Base-by-base conservation (phyloP, 2,888 invertebrate species). In the Diachrysia chrysitis region DNA sequence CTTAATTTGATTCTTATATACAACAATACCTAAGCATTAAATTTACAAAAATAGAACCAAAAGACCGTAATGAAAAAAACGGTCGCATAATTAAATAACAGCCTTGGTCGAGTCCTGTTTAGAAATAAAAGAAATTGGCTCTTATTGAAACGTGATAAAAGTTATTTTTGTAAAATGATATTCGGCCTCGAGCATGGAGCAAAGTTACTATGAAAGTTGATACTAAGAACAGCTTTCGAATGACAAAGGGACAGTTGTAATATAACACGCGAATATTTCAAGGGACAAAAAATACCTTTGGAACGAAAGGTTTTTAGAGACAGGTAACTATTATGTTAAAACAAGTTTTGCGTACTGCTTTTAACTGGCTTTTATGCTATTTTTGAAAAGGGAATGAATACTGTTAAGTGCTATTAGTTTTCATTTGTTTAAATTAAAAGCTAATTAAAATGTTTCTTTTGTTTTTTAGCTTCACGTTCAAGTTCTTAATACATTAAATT, bases 161-260 rank as follows among this genome's bases (percentile, higher is more conserved):
- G 53, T 63, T 59, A 55, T 68, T 71, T 71, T 70, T 7, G 23
- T 10, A 53, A 29, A 53, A 16, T 61, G 23, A 35, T 14, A 35
- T 56, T n/a, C 54, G 71, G 71, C 84, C 84, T 84, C 69, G 82
- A 62, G 57, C 35, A n/a, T 56, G 58, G 82, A 69, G 76, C 79
- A 57, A 65, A 66, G 59, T 80, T 82, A 79, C 84, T 67, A 81
- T 77, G 87, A 86, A 86, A 87, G 85, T 85, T 84, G 84, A 83
- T 82, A 82, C 66, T 71, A 79, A 74, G 66, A 80, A 81, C 83
- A 70, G 78, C 76, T 79, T 80, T 78, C 76, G 64, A 59, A 58
- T 56, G 56, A 85, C 81, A 83, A 83, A 83, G 71, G 74, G 66
- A 84, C 56, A 71, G 67, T 75, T 73, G 79, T 83, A 81, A 86